phyloP scores from a whole-genome alignment of 2,113 vertebrate genomes.

The Henicopernis longicauda region DNA sequence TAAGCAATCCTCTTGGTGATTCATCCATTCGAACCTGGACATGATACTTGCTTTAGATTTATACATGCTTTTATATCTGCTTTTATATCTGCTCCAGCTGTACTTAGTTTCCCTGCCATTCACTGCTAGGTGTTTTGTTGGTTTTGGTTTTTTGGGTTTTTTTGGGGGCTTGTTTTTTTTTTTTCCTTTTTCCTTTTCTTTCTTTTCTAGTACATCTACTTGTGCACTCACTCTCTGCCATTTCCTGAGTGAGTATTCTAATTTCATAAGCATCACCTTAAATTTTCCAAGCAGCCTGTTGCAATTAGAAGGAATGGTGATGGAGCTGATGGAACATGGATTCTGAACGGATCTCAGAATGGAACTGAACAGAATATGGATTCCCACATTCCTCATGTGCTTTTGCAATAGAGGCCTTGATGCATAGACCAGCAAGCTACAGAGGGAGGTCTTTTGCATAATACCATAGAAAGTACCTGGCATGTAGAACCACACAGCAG shows the following conservation, averaged over 20 bases:
- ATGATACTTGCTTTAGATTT: not conserved
- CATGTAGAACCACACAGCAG: not conserved
- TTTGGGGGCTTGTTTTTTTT: too few relatives aligned
- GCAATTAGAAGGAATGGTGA: not conserved
- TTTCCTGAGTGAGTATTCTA: not conserved
- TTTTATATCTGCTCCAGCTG: not conserved
- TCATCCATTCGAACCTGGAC: not conserved
- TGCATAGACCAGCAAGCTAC: not conserved
- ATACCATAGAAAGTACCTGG: not conserved
- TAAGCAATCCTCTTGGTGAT: not conserved
- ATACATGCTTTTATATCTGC: not conserved
- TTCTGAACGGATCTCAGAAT: not conserved
- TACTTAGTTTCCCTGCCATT: not conserved
- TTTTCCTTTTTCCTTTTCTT: accelerated
- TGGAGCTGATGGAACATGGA: not conserved
- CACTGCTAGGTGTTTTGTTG: not conserved
- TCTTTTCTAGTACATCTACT: not conserved
- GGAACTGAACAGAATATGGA: not conserved
- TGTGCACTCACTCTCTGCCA: not conserved
- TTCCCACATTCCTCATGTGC: not conserved
- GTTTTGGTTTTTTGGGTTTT: too few relatives aligned
- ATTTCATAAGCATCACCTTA: not conserved
- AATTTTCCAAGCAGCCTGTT: not conserved
- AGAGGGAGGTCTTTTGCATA: not conserved
- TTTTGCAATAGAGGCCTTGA: not conserved